Base-by-base conservation (phyloP, 2,797 vertebrate species). In the Lutjanus argentimaculatus region DNA sequence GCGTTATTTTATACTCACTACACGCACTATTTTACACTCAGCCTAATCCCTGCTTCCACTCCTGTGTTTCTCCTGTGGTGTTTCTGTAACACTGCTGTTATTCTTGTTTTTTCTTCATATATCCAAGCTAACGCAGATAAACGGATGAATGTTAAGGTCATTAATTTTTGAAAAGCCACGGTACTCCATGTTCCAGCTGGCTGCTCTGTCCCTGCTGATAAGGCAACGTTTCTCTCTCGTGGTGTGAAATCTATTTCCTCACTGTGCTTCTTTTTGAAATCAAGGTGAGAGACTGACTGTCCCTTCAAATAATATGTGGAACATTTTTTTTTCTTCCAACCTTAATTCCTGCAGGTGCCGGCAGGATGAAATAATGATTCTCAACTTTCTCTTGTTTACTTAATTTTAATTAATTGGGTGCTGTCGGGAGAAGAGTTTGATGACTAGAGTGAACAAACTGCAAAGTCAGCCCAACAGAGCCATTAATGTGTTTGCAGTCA, bases 171-270 rank as follows among this genome's bases (percentile, higher is more conserved):
- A 69, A 62, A 69, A 70, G 51, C 49, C n/a, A 45, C 30, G 19
- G 46, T 53, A 25, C 52, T 57, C 9, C 10, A 25, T n/a, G 56
- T 66, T 71, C 52, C 49, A 63, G 22, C 43, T 74, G 46, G 52
- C 45, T 75, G 68, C 58, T 75, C 70, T 79, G 82, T 9, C 13
- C 69, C 43, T 46, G n/a, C 64, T 22, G 76, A 76, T 78, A 72
- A 71, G 58, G 43, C 61, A 25, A 13, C 3, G 15, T 73, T 77
- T 68, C 53, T 65, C 36, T 62, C 48, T 52, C 43, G 19, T 49
- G 49, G 55, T 55, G 53, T 77, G 57, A 79, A 80, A 83, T 79
- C 52, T 67, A 43, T 74, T 78, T 71, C 58, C 66, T 82, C 80
- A 30, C 55, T 57, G 13, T 11, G 25, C 51, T 68, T 67, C 45